These are phyloP conservation scores for Paracentrotus lividus DNA, from an alignment of 53 echinoderm and acorn worm species.

Conservation along the genomic window DNA sequence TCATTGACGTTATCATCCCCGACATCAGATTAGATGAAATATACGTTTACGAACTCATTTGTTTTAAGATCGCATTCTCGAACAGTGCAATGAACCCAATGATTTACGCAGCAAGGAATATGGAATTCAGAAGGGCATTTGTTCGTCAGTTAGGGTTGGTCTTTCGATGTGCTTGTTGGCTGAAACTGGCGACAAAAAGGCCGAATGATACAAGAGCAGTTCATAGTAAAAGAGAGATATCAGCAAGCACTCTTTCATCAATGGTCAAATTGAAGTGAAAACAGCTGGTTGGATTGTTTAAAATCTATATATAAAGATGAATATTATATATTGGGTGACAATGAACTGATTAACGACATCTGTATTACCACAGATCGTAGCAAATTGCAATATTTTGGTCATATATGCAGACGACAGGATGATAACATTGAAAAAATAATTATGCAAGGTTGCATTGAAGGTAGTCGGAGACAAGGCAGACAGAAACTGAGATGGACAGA, in stretches of 20 bases:
- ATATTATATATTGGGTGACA: too few species aligned
- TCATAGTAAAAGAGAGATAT: background rate
- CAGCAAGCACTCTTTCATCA: conserved; percentile 1
- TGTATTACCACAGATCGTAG: too few species aligned
- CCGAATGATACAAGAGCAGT: background rate
- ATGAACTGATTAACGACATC: too few species aligned
- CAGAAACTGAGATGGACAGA: too few species aligned
- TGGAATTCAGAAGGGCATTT: conserved; percentile 76
- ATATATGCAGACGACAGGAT: too few species aligned
- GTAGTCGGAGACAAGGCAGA: too few species aligned
- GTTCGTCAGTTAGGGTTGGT: conserved; percentile 29
- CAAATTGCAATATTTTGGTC: too few species aligned
- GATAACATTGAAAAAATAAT: too few species aligned
- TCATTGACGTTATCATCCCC: conserved; percentile 76
- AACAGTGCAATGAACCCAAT: conserved; percentile 81
- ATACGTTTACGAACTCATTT: conserved; percentile 75
- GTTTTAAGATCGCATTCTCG: conserved; percentile 76
- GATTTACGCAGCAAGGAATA: conserved; percentile 78
- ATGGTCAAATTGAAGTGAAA: background rate
- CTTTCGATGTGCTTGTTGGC: conserved; percentile 35
- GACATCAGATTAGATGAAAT: conserved; percentile 59
- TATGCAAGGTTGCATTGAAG: too few species aligned
- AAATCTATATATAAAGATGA: too few species aligned
- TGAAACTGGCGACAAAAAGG: background rate
- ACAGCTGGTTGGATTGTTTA: too few species aligned